Percentiles rank a stretch among this genome's conserved stretches.
Evolutionary conservation across 1,140 invertebrate genomes (phyloP).

Genomic region (Agraylea sexmaculata): DNA sequence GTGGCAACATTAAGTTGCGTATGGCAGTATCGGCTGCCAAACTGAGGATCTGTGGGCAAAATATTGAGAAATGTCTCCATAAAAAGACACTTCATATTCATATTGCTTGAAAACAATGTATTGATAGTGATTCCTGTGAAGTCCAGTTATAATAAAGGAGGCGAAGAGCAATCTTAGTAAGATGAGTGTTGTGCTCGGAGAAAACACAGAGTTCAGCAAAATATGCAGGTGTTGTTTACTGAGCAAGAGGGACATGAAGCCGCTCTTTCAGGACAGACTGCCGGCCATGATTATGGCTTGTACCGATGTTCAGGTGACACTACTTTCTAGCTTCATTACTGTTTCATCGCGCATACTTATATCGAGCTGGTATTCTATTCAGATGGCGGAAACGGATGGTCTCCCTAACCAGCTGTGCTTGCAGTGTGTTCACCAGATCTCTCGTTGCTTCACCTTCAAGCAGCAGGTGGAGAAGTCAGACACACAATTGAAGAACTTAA

Average conservation of each 20-base stretch:
- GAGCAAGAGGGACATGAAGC: conserved; percentile 49
- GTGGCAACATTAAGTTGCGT: no score
- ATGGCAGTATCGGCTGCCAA: no score
- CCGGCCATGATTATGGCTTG: conserved; percentile 50
- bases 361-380: not conserved
- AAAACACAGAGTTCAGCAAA: conserved; percentile 39
- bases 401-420: conserved; percentile 44
- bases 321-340: not conserved
- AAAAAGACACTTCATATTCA: no score
- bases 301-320: conserved; percentile 39
- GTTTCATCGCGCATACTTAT: not conserved
- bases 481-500: conserved; percentile 30
- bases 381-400: conserved; percentile 41
- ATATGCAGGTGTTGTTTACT: conserved; percentile 48
- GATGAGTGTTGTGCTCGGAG: no score
- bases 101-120: no score
- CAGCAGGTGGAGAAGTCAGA: conserved; percentile 44
- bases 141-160: no score
- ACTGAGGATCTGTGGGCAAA: no score
- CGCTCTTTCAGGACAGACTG: conserved; percentile 45
- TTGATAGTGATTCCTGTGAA: no score
- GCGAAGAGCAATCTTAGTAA: no score
- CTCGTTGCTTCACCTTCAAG: conserved; percentile 45
- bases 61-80: no score
- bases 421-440: conserved; percentile 47